Percentiles rank a stretch among this genome's conserved stretches.
phyloP scores from a whole-genome alignment of 1,140 invertebrate species.

The Acromyrmex charruanus region DNA sequence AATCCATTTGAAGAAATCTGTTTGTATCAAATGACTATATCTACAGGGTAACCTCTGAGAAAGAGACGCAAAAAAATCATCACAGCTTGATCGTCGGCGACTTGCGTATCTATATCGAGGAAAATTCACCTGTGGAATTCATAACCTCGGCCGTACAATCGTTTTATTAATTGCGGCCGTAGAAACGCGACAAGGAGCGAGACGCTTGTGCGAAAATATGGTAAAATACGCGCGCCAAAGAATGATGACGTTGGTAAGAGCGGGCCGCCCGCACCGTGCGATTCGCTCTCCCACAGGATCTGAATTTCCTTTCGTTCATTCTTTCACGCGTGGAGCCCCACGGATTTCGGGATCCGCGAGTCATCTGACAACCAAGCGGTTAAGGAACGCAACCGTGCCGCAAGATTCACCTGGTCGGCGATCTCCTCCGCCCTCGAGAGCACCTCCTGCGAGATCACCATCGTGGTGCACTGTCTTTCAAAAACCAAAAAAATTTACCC shows the following conservation, averaged over 20 bases:
- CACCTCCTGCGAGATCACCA: slow-evolving; percentile 95
- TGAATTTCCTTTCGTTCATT: not conserved
- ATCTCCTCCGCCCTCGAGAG: slow-evolving; percentile 97
- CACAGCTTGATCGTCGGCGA: not conserved
- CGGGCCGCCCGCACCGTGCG: not conserved
- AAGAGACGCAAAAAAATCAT: not conserved
- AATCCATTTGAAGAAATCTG: not conserved
- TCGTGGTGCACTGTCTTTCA: slow-evolving; percentile 86
- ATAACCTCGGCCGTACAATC: slow-evolving; percentile 25
- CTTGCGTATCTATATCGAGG: too few relatives aligned
- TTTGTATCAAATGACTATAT: not conserved
- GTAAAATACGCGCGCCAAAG: not conserved
- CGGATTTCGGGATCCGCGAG: not conserved
- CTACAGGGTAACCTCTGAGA: not conserved
- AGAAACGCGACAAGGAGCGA: not conserved
- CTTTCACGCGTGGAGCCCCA: not conserved
- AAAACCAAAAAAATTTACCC: slow-evolving; percentile 81
- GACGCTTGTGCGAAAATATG: slow-evolving; percentile 48
- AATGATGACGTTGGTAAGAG: slow-evolving; percentile 81
- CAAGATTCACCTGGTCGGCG: slow-evolving; percentile 94
- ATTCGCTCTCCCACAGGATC: not conserved
- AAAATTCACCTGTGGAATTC: slow-evolving; percentile 33
- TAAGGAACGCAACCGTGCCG: slow-evolving; percentile 17
- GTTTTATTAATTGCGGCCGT: not conserved
- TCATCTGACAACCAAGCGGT: not conserved